Conservation (phyloP, 2,888 invertebrate genomes). For the Oasisia sp. region DNA sequence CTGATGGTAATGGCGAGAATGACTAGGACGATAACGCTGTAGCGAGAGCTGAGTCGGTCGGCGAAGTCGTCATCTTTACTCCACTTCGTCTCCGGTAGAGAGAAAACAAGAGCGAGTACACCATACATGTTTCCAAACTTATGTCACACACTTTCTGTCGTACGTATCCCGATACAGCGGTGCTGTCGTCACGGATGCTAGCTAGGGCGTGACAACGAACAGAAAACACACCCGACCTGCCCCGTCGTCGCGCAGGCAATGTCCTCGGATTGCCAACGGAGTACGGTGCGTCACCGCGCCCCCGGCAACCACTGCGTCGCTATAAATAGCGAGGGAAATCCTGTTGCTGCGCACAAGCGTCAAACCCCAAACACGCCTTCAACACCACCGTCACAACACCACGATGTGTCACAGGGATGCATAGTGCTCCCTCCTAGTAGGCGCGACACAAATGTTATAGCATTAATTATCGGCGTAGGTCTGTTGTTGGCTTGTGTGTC, state of each 20-base stretch:
- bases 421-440: not conserved
- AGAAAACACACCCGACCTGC: not conserved
- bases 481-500: not conserved
- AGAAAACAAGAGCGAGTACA: not conserved
- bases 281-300: not conserved
- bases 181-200: not conserved
- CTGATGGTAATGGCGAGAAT: constrained; percentile 28
- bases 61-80: constrained; percentile 38
- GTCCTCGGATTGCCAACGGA: not conserved
- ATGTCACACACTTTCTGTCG: not conserved
- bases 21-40: constrained; percentile 31
- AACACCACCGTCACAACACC: too few relatives aligned
- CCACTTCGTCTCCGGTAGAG: not conserved
- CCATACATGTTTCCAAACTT: not conserved
- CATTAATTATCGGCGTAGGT: not conserved
- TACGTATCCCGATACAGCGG: not conserved
- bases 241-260: not conserved
- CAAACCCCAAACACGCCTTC: not conserved
- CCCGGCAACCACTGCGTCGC: not conserved
- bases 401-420: not conserved
- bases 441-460: not conserved
- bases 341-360: not conserved
- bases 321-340: not conserved
- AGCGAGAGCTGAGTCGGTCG: constrained; percentile 41
- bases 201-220: not conserved